A percentile compares a stretch with the other conserved stretches of the same genome.
These are phyloP conservation scores for Smittia aterrima DNA, from an alignment of 2,888 invertebrate species.

Conservation along the genomic window DNA sequence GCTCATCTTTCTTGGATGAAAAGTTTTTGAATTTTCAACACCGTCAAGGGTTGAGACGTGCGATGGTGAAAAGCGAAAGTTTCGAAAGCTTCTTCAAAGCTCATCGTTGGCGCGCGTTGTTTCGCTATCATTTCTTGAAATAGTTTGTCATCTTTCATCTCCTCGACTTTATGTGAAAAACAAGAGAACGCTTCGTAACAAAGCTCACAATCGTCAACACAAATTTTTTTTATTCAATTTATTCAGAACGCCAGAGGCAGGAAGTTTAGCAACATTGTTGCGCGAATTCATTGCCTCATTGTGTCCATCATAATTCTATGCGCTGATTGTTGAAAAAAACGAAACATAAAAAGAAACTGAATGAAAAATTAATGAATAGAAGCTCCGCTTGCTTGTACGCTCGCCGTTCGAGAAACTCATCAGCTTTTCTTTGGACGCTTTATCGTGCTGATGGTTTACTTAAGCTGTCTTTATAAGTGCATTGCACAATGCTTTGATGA, in stretches of 20 bases:
- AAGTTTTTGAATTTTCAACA: too few species aligned
- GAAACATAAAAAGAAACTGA: background rate
- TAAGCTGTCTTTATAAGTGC: background rate
- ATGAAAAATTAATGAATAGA: background rate
- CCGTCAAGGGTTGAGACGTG: too few species aligned
- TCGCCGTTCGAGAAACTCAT: slow-evolving; percentile 3
- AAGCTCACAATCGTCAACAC: background rate
- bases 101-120: too few species aligned
- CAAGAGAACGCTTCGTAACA: background rate
- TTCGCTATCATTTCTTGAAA: too few species aligned
- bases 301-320: background rate
- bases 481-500: background rate
- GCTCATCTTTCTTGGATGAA: too few species aligned
- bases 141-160: too few species aligned
- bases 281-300: background rate
- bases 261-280: slow-evolving; percentile 5
- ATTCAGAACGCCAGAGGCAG: background rate
- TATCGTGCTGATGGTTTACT: background rate
- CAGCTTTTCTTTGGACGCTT: background rate
- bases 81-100: too few species aligned
- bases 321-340: background rate
- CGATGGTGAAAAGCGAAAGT: too few species aligned
- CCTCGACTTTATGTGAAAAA: too few species aligned
- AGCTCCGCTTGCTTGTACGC: background rate
- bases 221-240: slow-evolving; percentile 1